Conservation (phyloP, 2,113 vertebrate species). For the Gnathonemus echidnorhynchus region DNA sequence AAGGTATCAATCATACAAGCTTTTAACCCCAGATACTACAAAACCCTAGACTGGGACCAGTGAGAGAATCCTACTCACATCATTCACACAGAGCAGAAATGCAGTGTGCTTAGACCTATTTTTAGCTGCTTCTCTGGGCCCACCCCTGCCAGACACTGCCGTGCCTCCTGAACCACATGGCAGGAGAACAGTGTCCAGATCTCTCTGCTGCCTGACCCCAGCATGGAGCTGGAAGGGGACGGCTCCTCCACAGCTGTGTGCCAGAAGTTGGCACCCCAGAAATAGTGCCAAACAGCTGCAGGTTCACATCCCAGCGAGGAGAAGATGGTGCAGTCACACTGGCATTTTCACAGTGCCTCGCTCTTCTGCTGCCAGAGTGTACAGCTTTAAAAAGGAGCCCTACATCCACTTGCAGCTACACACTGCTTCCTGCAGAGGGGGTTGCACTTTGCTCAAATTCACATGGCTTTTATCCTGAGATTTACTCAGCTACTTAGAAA, state of each 20-base stretch:
- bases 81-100: background rate
- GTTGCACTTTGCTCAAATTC: background rate
- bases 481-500: slow-evolving; percentile 61
- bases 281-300: background rate
- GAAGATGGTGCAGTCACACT: background rate
- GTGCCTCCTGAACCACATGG: background rate
- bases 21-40: background rate
- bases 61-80: background rate
- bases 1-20: background rate
- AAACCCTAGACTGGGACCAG: background rate
- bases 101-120: background rate
- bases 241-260: background rate
- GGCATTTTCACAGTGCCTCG: background rate
- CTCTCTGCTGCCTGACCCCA: background rate
- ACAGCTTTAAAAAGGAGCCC: background rate
- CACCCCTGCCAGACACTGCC: background rate
- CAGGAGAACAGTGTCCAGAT: background rate
- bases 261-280: background rate
- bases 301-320: background rate
- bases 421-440: slow-evolving; percentile 50
- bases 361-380: background rate
- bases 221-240: background rate
- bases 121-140: background rate
- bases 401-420: slow-evolving; percentile 41
- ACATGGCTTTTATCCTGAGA: slow-evolving; percentile 45